Evolutionary conservation across 2,797 vertebrate species (phyloP), one percentile per base, ranked within the genome.

Genomic region (Cyprinella venusta): DNA sequence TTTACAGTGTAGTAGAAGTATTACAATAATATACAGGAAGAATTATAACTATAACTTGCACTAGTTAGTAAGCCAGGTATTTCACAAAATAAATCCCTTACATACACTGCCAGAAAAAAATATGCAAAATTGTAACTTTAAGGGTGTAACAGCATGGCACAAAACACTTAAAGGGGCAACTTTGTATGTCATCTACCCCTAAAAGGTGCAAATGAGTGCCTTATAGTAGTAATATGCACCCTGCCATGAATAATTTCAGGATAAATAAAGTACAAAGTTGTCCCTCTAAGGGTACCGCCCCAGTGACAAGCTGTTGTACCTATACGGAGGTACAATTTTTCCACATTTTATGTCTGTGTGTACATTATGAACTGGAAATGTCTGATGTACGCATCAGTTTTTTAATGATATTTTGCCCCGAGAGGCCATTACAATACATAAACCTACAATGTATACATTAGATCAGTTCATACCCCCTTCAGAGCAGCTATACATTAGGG

Each of bases 381-480:
- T 36, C 24, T 65, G n/a, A 40, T 18, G 19, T 52, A 63, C 42
- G 45, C 65, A 71, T 77, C 40, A 19, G 6, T n/a, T 64, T 40
- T 63, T 72, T 42, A 15, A 52, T 82, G 80, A 80, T 24, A 76
- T 84, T 76, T 83, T 81, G 52, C 91, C 92, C 94, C 95, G 94
- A 96, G 94, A 95, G 93, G 92, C 95, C 94, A 95, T 96, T 95
- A 95, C 68, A 76, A 78, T 82, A 81, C 81, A 81, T 83, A 83
- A 83, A 83, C 79, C 79, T 33, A 72, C 80, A 79, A 70, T 64
- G 40, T 82, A 59, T 69, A 70, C 84, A 71, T 84, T 81, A 75
- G 63, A 87, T 81, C 48, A 80, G 88, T 72, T 94, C 91, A 92
- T 83, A 61, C 76, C 85, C 80, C 76, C 85, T 63, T 56, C 84